phyloP scores from a whole-genome alignment of 2,888 invertebrate genomes.

The Scaptomyza flava region DNA sequence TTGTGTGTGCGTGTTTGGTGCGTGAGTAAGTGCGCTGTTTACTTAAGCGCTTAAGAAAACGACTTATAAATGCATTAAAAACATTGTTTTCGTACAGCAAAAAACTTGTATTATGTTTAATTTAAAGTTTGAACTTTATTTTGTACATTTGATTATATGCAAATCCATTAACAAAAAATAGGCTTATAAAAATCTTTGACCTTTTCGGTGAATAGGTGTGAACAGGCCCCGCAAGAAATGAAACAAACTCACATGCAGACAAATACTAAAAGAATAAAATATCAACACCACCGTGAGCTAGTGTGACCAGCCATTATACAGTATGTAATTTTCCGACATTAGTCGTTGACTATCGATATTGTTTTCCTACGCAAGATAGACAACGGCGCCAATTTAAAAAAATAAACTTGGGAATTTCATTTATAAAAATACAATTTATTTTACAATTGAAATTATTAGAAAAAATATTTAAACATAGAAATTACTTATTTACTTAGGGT shows the following conservation, averaged over 20 bases:
- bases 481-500: slow-evolving; percentile 44
- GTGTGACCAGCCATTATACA: slow-evolving; percentile 14
- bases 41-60: slow-evolving; percentile 17
- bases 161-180: slow-evolving; percentile 43
- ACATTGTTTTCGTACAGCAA: slow-evolving; percentile 31
- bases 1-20: slow-evolving; percentile 33
- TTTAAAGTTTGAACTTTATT: slow-evolving; percentile 33
- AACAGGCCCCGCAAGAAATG: too few species aligned
- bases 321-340: neutral
- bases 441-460: slow-evolving; percentile 58
- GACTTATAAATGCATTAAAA: slow-evolving; percentile 15
- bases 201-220: slow-evolving; percentile 16
- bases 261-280: too few species aligned
- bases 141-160: slow-evolving; percentile 1
- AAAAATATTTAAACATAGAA: slow-evolving; percentile 45
- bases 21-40: slow-evolving; percentile 51
- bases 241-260: too few species aligned
- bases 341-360: slow-evolving; percentile 7
- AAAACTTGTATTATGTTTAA: neutral
- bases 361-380: neutral
- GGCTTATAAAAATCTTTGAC: slow-evolving; percentile 42
- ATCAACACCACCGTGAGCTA: slow-evolving; percentile 1
- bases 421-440: slow-evolving; percentile 76
- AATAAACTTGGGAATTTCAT: slow-evolving; percentile 6
- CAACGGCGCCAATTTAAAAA: slow-evolving; percentile 4